Evolutionary conservation across 2,888 invertebrate genomes (phyloP).

Genomic region (Torymus aiolomorphi): DNA sequence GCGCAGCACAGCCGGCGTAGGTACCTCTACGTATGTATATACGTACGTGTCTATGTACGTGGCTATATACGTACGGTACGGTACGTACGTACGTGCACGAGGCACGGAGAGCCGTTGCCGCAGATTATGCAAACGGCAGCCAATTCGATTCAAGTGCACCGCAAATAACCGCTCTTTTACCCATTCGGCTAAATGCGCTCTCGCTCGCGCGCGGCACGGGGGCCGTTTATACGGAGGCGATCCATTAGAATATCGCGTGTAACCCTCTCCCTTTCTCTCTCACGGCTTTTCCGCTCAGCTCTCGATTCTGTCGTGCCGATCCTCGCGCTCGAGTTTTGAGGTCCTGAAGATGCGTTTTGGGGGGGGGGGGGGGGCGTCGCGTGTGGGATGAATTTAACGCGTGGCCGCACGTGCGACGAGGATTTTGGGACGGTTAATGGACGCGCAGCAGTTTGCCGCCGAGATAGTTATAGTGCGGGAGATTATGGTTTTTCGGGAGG

Average conservation of each 20-base stretch:
- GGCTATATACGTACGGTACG: constrained; percentile 35
- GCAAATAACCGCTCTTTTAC: constrained; percentile 74
- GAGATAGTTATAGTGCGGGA: too few relatives aligned
- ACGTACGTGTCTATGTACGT: background rate
- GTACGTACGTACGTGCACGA: constrained; percentile 52
- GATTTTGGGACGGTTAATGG: too few relatives aligned
- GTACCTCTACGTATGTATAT: background rate
- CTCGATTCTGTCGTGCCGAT: background rate
- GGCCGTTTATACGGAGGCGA: constrained; percentile 47
- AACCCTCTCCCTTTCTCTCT: background rate
- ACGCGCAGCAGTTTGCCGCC: too few relatives aligned
- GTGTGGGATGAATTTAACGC: too few relatives aligned
- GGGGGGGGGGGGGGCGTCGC: too few relatives aligned
- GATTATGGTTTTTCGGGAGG: too few relatives aligned
- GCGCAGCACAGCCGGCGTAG: background rate
- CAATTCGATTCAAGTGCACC: constrained; percentile 75
- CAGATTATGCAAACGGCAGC: constrained; percentile 74
- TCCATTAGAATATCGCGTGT: constrained; percentile 51
- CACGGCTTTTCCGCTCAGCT: background rate
- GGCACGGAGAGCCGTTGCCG: constrained; percentile 57
- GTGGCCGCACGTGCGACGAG: too few relatives aligned
- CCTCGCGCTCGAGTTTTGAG: too few relatives aligned
- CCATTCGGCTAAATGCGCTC: constrained; percentile 68
- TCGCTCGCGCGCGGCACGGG: background rate
- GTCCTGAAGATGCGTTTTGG: too few relatives aligned